Evolutionary conservation across 2,113 vertebrate genomes (phyloP).

Genomic region (Oncorhynchus tshawytscha): DNA sequence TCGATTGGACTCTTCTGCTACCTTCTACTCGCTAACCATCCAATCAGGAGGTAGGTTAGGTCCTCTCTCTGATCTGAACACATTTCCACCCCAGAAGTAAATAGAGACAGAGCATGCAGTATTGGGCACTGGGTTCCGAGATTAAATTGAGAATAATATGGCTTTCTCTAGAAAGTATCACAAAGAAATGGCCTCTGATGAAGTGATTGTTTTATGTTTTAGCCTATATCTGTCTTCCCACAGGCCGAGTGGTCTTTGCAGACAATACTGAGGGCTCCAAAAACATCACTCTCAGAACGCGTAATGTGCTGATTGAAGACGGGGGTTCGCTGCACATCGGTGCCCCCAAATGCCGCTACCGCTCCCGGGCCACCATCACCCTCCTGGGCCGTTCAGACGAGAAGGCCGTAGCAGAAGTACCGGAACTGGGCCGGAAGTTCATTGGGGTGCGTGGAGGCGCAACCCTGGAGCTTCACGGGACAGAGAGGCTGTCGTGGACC

Average conservation of each 20-base stretch:
- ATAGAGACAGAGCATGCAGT: no score
- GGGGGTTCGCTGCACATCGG: conserved; percentile 94
- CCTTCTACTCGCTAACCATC: conserved; percentile 87
- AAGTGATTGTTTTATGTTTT: background rate
- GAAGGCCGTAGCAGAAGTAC: conserved; percentile 70
- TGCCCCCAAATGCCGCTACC: conserved; percentile 92
- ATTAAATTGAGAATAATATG: background rate
- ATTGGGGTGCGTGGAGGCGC: conserved; percentile 86
- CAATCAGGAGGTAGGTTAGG: conserved; percentile 84
- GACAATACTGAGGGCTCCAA: conserved; percentile 85
- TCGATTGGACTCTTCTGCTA: conserved; percentile 83
- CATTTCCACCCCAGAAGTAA: no score
- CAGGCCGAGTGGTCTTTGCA: conserved; percentile 90
- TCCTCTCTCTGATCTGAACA: background rate
- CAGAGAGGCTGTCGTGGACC: conserved; percentile 85
- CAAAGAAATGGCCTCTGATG: background rate
- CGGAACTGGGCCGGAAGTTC: conserved; percentile 88
- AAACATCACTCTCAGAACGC: conserved; percentile 90
- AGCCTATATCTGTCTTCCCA: background rate
- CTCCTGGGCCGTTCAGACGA: conserved; percentile 88
- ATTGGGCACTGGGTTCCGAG: no score
- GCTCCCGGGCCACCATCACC: conserved; percentile 85
- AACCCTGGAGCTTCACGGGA: conserved; percentile 88
- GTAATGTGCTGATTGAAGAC: conserved; percentile 89
- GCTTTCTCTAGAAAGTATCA: no score